phyloP scores from a whole-genome alignment of 2,797 vertebrate genomes.

The Tapera naevia region DNA sequence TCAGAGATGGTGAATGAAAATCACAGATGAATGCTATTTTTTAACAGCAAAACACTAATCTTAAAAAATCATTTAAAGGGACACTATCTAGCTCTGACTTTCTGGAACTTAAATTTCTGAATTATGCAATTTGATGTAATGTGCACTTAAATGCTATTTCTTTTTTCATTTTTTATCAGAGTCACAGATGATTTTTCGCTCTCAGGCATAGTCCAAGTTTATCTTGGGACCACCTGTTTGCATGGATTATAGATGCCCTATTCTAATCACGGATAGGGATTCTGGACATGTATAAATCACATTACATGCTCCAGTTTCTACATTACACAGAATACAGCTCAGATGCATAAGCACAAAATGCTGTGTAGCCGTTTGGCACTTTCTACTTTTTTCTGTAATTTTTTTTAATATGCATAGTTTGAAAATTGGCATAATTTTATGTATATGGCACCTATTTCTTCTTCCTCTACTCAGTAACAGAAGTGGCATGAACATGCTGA shows the following conservation, averaged over 20 bases:
- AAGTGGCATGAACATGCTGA: background rate
- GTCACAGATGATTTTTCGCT: background rate
- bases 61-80: slow-evolving; percentile 10
- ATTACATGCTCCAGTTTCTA: slow-evolving; percentile 35
- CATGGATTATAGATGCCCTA: background rate
- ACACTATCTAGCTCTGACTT: background rate
- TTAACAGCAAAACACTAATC: background rate
- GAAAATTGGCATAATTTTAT: background rate
- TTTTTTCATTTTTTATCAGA: background rate
- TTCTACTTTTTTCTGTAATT: background rate
- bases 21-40: slow-evolving; percentile 3
- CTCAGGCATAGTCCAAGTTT: background rate
- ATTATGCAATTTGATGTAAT: background rate
- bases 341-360: background rate
- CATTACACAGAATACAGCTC: background rate
- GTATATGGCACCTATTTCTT: background rate
- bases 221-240: background rate
- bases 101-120: background rate
- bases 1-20: slow-evolving; percentile 39
- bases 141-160: background rate
- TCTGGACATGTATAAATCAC: slow-evolving; percentile 32
- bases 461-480: background rate
- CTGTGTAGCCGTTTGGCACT: background rate
- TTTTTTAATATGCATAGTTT: background rate
- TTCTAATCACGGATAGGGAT: background rate